Evolutionary conservation across 2,797 vertebrate species (phyloP), one percentile per base, ranked within the genome.

Genomic region (Pempheris klunzingeri): DNA sequence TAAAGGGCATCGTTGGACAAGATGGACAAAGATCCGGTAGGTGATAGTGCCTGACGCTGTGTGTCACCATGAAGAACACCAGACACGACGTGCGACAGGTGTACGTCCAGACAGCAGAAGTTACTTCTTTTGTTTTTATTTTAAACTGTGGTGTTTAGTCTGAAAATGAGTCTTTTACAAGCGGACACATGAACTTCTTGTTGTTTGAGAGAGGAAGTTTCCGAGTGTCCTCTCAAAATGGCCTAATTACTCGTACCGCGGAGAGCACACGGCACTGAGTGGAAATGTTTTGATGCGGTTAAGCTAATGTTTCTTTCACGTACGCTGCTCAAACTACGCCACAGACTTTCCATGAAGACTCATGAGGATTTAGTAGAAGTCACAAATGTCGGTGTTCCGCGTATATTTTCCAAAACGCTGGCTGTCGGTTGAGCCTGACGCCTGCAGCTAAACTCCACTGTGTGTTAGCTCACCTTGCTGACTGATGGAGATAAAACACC

Each of bases 21-120:
- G 36, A 94, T 94, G 92, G 85, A 91, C 67, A 47, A 24, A 9
- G 90, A 94, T 84, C 87, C 86, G 90, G 93, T 94, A 87, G 41
- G 92, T 87, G 62, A 66, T 20, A 20, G 24, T 13, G 15, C 32
- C 18, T 22, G 24, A 32, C 28, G 68, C 28, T 58, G 65, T 67
- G 54, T 63, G 58, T 62, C 74, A 14, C 65, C 49, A 7, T 52
- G 52, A 68, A 52, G 17, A 64, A 18, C 58, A 12, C 7, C 44
- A 13, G 7, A 43, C 26, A 5, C 30, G 43, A 64, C 22, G 0
- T 4, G 49, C 66, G 77, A 63, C 88, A 86, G 71, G 85, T 89
- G 81, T 2, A n/a, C 59, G n/a, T 62, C 53, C 38, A 49, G 17
- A 49, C 18, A 20, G 2, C 44, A 38, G 0, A 5, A 11, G 1